A percentile compares a stretch with the other conserved stretches of the same genome.
Conservation (phyloP, 2,888 invertebrate species). For the Eugnorisma glareosa region DNA sequence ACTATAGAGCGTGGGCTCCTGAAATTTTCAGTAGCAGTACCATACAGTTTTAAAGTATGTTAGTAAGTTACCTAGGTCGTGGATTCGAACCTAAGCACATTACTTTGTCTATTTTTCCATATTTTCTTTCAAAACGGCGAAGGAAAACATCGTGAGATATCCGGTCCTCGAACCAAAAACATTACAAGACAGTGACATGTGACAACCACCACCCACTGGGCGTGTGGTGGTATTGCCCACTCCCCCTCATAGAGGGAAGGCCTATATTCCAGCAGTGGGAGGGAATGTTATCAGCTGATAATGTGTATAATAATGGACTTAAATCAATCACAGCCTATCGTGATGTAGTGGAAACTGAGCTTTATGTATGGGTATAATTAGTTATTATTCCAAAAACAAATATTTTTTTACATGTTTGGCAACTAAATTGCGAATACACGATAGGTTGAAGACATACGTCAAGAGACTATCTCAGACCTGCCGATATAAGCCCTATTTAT, state of each 20-base stretch:
- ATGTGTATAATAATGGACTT: neutral
- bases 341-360: neutral
- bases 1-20: neutral
- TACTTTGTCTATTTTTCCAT: neutral
- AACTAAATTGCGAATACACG: neutral
- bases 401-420: neutral
- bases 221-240: neutral
- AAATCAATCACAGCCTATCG: neutral
- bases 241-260: neutral
- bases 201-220: neutral
- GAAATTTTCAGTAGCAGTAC: neutral
- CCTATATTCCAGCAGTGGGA: neutral
- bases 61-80: neutral
- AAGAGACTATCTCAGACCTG: neutral
- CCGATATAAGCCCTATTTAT: neutral
- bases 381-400: neutral
- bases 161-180: neutral
- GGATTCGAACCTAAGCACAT: neutral
- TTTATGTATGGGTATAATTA: neutral
- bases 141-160: neutral
- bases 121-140: neutral
- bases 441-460: neutral
- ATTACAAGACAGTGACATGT: too few species aligned
- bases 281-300: neutral
- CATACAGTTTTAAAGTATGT: neutral